Conservation (phyloP, 1,140 invertebrate genomes). For the Polyergus mexicanus region DNA sequence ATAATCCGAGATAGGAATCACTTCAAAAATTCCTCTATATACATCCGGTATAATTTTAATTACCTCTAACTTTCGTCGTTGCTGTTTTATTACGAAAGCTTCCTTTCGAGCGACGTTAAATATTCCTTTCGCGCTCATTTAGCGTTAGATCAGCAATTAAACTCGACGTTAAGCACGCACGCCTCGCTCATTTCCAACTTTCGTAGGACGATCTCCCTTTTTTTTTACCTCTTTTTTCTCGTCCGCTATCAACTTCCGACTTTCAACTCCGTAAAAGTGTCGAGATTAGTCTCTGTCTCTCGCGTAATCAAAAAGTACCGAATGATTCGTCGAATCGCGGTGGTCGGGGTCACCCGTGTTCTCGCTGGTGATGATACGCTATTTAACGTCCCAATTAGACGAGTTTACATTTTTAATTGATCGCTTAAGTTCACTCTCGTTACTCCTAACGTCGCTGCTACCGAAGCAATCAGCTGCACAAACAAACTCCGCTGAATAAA, state of each 20-base stretch:
- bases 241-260: slow-evolving; percentile 29
- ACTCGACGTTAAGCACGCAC: slow-evolving; percentile 48
- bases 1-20: neutral
- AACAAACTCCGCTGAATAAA: slow-evolving; percentile 69
- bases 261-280: slow-evolving; percentile 49
- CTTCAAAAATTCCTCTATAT: neutral
- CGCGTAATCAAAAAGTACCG: slow-evolving; percentile 44
- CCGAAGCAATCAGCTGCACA: slow-evolving; percentile 71
- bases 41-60: slow-evolving; percentile 1
- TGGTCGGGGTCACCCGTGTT: neutral
- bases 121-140: slow-evolving; percentile 25
- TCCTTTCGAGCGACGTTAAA: slow-evolving; percentile 26
- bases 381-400: slow-evolving; percentile 71
- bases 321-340: slow-evolving; percentile 37
- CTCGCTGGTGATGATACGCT: slow-evolving; percentile 56
- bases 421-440: slow-evolving; percentile 69
- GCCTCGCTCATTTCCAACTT: slow-evolving; percentile 48
- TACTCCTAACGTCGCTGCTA: slow-evolving; percentile 20
- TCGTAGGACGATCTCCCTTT: neutral
- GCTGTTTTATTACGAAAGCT: neutral
- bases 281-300: slow-evolving; percentile 26
- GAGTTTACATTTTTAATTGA: slow-evolving; percentile 77
- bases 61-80: slow-evolving; percentile 11
- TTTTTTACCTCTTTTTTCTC: slow-evolving; percentile 4
- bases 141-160: slow-evolving; percentile 34